These are phyloP conservation scores for Muscidifurax raptorellus DNA, from an alignment of 1,140 invertebrate genomes.

Conservation along the genomic window DNA sequence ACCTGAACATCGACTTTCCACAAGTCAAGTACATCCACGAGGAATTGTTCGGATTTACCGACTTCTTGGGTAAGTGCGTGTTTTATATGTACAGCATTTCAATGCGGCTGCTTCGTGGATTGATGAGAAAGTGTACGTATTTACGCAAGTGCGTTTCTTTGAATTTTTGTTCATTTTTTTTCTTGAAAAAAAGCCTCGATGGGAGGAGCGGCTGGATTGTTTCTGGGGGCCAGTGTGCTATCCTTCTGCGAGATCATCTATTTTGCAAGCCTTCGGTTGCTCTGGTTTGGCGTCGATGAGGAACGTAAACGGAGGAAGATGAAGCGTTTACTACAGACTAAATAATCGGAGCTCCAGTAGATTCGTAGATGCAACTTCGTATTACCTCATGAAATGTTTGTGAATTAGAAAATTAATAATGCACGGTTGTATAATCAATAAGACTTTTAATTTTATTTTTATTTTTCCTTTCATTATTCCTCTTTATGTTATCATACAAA, in stretches of 20 bases:
- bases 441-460: too few species aligned
- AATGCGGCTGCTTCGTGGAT: too few species aligned
- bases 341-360: too few species aligned
- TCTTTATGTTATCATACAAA: too few species aligned
- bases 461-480: too few species aligned
- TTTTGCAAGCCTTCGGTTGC: conserved; percentile 13
- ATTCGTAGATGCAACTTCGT: too few species aligned
- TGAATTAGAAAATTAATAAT: too few species aligned
- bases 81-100: not conserved
- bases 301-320: not conserved
- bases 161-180: too few species aligned
- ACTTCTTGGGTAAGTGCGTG: conserved; percentile 53
- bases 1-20: conserved; percentile 24
- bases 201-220: conserved; percentile 29
- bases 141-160: not conserved
- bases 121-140: conserved; percentile 10
- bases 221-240: conserved; percentile 12
- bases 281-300: not conserved
- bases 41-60: conserved; percentile 44
- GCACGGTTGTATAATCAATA: too few species aligned
- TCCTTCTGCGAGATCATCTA: conserved; percentile 14
- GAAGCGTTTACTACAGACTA: not conserved
- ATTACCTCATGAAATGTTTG: too few species aligned
- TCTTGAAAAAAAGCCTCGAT: not conserved
- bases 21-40: conserved; percentile 28